A percentile compares a stretch with the other conserved stretches of the same genome.
Evolutionary conservation across 2,888 invertebrate genomes (phyloP).

Genomic region (Phaonia tiefii): DNA sequence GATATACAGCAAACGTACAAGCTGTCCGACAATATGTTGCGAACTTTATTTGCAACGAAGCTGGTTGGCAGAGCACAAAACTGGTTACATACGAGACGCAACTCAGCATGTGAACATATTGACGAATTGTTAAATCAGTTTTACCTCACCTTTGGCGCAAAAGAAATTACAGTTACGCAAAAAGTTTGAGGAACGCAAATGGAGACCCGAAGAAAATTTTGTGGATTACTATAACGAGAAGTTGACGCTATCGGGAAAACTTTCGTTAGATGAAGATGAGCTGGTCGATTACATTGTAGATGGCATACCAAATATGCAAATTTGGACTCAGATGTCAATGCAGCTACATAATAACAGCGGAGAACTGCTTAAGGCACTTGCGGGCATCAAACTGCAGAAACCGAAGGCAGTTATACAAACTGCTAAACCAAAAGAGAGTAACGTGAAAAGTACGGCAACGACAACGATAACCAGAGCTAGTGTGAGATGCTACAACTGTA

Average conservation of each 20-base stretch:
- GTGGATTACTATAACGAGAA: constrained; percentile 41
- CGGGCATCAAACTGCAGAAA: constrained; percentile 7
- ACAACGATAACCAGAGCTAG: not conserved
- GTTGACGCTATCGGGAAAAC: constrained; percentile 7
- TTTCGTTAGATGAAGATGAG: constrained; percentile 28
- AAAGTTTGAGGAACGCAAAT: constrained; percentile 21
- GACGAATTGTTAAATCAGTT: not conserved
- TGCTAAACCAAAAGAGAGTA: not conserved
- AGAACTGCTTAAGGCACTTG: not conserved
- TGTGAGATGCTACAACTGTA: constrained; percentile 43
- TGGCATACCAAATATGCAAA: constrained; percentile 18
- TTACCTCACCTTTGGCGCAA: not conserved
- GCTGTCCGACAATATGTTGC: not conserved
- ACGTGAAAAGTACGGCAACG: not conserved
- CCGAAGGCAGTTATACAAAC: not conserved
- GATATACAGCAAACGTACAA: not conserved
- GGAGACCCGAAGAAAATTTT: constrained; percentile 6
- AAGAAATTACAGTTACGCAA: not conserved
- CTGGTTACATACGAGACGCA: constrained; percentile 27
- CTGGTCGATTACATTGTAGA: constrained; percentile 27
- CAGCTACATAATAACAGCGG: constrained; percentile 8
- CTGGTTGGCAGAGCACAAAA: constrained; percentile 15
- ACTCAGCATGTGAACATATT: not conserved
- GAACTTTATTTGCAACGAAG: not conserved
- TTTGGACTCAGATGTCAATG: constrained; percentile 31